Evolutionary conservation across 2,113 vertebrate genomes (phyloP), one percentile per base, ranked within the genome.

Genomic region (Ochotona curzoniae): DNA sequence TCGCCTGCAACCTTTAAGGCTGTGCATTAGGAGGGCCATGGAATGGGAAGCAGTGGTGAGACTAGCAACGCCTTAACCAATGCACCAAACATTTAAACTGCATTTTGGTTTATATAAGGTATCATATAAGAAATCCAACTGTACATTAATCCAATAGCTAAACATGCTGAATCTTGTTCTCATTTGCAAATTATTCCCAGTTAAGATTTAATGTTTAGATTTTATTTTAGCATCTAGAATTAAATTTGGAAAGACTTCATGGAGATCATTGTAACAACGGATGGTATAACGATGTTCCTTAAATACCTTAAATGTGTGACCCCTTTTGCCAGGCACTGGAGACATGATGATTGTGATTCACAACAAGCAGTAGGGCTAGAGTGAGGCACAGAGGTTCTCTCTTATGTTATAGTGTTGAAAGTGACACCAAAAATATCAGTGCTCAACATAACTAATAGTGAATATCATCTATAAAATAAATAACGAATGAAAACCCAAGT

Each of bases 321-420:
- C 26, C 60, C 26, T 69, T 64, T 7, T n/a, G 14, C 20, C 4
- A 28, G 26, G 9, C 26, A 51, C 18, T 35, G 67, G 38, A 2
- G 12, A 83, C 10, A 23, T 26, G 30, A 61, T 11, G 54, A 57
- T 57, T 17, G 67, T 8, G 8, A 60, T 28, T 74, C 35, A 30
- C 15, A 15, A 32, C 28, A 54, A 57, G 28, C 7, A 69, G 7
- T 26, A 64, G 32, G 15, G 26, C 11, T 32, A 5, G 9, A 5
- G 5, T 26, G 2, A 80, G 7, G 10, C 4, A 57, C 10, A 8
- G 3, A 7, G 67, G 9, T 47, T 0, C 26, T 81, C 1, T 64
- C 35, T 9, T 61, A 28, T n/a, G 75, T 2, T 1, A 4, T 74
- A 61, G 1, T 76, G 73, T 73, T 83, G 64, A 54, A 71, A 26